These are phyloP conservation scores for Eunapius fragilis DNA, from an alignment of 37 sponge, comb jelly and placozoan genomes.

Conservation along the genomic window DNA sequence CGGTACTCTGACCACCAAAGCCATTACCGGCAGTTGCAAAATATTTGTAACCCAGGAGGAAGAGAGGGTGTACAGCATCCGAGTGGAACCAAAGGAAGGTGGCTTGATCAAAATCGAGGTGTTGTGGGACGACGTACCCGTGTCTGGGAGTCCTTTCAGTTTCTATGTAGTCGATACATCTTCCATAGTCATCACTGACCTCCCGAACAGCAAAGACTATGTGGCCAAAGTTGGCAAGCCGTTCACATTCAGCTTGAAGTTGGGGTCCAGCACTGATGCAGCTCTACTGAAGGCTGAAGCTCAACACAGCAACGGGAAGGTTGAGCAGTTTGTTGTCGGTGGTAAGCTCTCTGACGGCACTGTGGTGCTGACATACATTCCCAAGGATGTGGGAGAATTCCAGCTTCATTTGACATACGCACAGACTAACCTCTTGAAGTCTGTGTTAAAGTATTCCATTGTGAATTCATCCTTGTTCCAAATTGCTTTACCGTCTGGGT, in stretches of 20 bases:
- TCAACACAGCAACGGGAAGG: conserved; percentile 20
- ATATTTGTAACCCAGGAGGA: conserved; percentile 7
- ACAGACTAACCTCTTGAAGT: conserved; percentile 33
- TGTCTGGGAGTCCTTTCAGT: conserved; percentile 81
- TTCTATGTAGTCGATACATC: conserved; percentile 70
- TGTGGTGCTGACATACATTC: conserved; percentile 12
- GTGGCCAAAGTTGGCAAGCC: conserved; percentile 46
- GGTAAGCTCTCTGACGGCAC: conserved; percentile 14
- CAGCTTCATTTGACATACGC: conserved; percentile 46
- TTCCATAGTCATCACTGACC: conserved; percentile 19
- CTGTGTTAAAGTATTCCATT: conserved; percentile 51
- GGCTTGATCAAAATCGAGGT: conserved; percentile 77
- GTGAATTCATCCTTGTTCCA: conserved; percentile 46
- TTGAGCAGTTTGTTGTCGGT: neutral
- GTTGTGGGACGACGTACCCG: conserved; percentile 67
- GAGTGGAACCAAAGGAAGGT: conserved; percentile 53
- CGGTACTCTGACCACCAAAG: conserved; percentile 55
- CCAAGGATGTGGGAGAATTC: conserved; percentile 47
- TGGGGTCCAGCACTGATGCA: conserved; percentile 38
- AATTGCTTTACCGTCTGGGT: conserved; percentile 50
- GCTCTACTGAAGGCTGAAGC: conserved; percentile 28
- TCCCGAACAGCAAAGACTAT: conserved; percentile 44
- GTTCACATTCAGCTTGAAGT: conserved; percentile 37
- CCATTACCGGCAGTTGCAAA: conserved; percentile 32
- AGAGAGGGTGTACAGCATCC: conserved; percentile 51